Conservation (phyloP, 2,113 vertebrate species). For the Cricetomys ansorgei region DNA sequence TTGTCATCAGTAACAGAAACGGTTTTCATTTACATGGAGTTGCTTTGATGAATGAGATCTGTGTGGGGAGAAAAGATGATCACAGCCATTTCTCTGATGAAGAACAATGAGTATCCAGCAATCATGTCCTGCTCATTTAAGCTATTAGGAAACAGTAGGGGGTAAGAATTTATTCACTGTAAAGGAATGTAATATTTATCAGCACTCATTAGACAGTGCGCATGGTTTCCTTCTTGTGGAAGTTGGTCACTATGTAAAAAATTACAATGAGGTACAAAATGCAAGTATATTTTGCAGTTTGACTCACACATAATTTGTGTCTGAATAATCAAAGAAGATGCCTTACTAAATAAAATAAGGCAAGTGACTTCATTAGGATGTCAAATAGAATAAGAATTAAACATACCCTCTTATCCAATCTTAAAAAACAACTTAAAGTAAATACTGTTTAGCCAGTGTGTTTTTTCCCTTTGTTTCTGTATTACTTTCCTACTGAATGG, state of each 20-base stretch:
- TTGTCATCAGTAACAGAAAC: neutral
- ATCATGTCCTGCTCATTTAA: slow-evolving; percentile 73
- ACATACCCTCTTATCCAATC: neutral
- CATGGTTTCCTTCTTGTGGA: slow-evolving; percentile 4
- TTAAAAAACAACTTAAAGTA: neutral
- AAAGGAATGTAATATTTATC: slow-evolving; percentile 14
- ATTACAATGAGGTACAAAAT: slow-evolving; percentile 46
- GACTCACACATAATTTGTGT: neutral
- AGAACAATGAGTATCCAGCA: slow-evolving; percentile 59
- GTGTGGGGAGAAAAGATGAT: neutral
- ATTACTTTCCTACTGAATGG: neutral
- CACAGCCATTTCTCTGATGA: slow-evolving; percentile 75
- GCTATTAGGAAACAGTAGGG: slow-evolving; percentile 63
- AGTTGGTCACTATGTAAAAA: slow-evolving; percentile 51
- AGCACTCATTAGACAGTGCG: slow-evolving; percentile 39
- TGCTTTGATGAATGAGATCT: slow-evolving; percentile 39
- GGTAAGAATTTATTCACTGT: slow-evolving; percentile 56
- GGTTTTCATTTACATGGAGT: slow-evolving; percentile 44
- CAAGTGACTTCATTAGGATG: neutral
- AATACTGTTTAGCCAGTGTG: fast-evolving
- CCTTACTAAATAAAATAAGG: neutral
- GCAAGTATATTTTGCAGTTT: slow-evolving; percentile 5
- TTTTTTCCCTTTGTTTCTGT: neutral
- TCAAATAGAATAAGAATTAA: neutral
- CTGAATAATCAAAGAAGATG: neutral